These are phyloP conservation scores for Drosophila parabipectinata DNA, from an alignment of 1,140 invertebrate genomes.

Conservation along the genomic window DNA sequence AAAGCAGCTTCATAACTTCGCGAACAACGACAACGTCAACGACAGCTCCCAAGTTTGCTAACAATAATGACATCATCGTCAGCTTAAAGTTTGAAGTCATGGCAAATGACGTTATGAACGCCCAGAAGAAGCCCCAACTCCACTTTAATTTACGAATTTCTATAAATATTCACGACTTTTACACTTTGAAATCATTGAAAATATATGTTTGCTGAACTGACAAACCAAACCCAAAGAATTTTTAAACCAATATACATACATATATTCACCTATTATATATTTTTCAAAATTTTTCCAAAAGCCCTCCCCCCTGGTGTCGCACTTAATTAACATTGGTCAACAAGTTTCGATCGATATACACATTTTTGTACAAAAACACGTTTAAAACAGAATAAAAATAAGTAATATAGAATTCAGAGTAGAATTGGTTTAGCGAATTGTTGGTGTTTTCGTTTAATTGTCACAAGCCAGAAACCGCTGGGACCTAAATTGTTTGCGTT, in stretches of 20 bases:
- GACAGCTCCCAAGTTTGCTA: conserved; percentile 65
- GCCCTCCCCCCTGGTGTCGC: neutral
- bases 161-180: conserved; percentile 1
- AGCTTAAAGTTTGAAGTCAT: conserved; percentile 76
- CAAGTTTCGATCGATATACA: conserved; percentile 54
- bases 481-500: conserved; percentile 40
- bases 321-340: conserved; percentile 71
- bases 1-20: conserved; percentile 77
- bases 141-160: neutral
- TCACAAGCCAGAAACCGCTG: conserved; percentile 57
- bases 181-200: conserved; percentile 18
- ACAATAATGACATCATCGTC: conserved; percentile 77
- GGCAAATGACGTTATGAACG: conserved; percentile 71
- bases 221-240: conserved; percentile 20
- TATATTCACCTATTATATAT: conserved; percentile 23
- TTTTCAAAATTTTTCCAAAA: neutral
- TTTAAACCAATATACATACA: conserved; percentile 12
- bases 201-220: conserved; percentile 12
- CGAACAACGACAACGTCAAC: neutral
- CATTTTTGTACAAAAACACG: conserved; percentile 53
- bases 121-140: conserved; percentile 8
- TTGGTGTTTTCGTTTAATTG: conserved; percentile 47
- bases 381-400: conserved; percentile 18
- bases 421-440: conserved; percentile 48
- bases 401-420: conserved; percentile 42